Evolutionary conservation across 2,888 invertebrate genomes (phyloP), one percentile per base, ranked within the genome.

Genomic region (Catocala sponsa): DNA sequence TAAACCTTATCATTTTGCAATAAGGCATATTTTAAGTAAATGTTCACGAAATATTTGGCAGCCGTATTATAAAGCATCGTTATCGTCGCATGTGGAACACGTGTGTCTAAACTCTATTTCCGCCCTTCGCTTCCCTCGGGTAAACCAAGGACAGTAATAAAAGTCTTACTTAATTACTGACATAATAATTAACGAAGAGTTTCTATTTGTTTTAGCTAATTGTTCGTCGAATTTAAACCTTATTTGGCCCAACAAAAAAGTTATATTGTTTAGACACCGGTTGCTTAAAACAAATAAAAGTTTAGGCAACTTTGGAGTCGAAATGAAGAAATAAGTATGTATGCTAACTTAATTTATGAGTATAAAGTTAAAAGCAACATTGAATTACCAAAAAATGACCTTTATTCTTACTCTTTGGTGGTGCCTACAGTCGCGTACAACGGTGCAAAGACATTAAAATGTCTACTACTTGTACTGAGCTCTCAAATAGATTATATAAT

Each of bases 11-110:
- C 0, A 0, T 33, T 15, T 12, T 2, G 46, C 4, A 41, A 56
- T 74, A 80, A 71, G 72, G 65, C 59, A 25, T 35, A 5, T 56
- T 71, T 68, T 62, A 15, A 44, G 53, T 62, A 57, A 59, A 63
- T 56, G 63, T 49, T 25, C 60, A 46, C 59, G 12, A 55, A 76
- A 72, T 76, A 76, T 81, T 80, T 78, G 70, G 73, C 72, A 73
- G 70, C 68, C 72, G 48, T 61, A 57, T 74, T 72, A 70, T 65
- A 74, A 65, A 65, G 68, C 74, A 75, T 84, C 83, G 87, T 90
- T 91, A 91, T 91, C 91, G 84, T 81, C 79, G 87, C 85, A 82
- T 91, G 91, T 83, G 85, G 76, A 83, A 83, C 91, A 92, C 91
- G 91, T 92, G 91, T 89, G 86, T 78, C 81, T 82, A 73, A 74